These are phyloP conservation scores for Papilio elwesi DNA, from an alignment of 2,888 invertebrate species.

Conservation along the genomic window DNA sequence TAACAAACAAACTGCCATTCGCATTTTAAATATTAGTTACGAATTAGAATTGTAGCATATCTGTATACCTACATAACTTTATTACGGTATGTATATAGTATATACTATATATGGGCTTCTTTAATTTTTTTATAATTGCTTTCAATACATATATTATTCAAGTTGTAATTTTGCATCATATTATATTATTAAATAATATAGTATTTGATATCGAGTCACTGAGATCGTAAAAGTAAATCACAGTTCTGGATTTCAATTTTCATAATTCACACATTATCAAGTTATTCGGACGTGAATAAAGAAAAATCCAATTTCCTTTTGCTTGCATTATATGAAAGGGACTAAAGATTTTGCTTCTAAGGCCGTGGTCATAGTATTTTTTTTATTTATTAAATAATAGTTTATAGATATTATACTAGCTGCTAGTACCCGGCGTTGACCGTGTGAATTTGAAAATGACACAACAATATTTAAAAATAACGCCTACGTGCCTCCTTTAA, in stretches of 20 bases:
- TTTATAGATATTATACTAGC: not conserved
- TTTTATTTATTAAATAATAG: not conserved
- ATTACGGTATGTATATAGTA: no score
- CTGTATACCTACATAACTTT: no score
- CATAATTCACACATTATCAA: conserved; percentile 83
- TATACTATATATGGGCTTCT: no score
- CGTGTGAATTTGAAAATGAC: no score
- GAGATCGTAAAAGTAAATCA: conserved; percentile 75
- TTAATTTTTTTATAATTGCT: no score
- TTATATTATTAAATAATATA: no score
- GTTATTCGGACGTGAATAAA: conserved; percentile 75
- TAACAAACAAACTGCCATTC: no score
- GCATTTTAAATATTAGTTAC: no score
- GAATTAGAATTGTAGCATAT: no score
- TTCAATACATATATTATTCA: not conserved
- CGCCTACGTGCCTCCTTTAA: no score
- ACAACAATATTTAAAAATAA: no score
- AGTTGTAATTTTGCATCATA: not conserved
- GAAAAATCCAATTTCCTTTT: conserved; percentile 82
- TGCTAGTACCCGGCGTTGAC: no score
- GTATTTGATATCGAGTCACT: conserved; percentile 55
- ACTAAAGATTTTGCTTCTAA: conserved; percentile 54
- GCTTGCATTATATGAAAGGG: conserved; percentile 72
- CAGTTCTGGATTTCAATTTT: conserved; percentile 79
- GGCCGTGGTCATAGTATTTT: conserved; percentile 58